Base-by-base conservation (phyloP, 2,888 invertebrate species). In the Tromatobia lineatoria region DNA sequence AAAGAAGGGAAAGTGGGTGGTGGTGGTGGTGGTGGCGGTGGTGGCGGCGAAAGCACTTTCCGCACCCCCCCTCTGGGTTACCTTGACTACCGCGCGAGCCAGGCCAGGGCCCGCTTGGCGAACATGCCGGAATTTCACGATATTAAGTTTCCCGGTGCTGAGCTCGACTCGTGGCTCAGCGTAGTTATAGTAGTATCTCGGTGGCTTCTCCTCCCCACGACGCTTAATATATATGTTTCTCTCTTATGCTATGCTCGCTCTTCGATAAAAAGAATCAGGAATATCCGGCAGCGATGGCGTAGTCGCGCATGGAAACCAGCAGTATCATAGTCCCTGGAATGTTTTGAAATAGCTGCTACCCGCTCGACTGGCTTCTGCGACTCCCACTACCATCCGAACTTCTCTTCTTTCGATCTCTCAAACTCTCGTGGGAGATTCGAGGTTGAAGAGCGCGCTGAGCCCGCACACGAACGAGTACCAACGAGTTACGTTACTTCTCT, bases 271-370 rank as follows among this genome's bases (percentile, higher is more conserved):
- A 87, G 85, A 87, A 87, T 86, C 80, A 80, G 80, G 80, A 84
- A 86, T 86, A 87, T 87, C 83, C 74, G 82, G 77, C 76, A 78
- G 66, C 84, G 84, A 75, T 82, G 78, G 74, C 78, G 78, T 66
- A 85, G 80, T 77, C 76, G 70, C 87, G 86, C 88, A 88, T 90
- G 90, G 91, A 90, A 91, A 91, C 87, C 91, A 87, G 89, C 90
- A 91, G 89, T 91, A 91, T 91, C 90, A 91, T 88, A 91, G 92
- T 86, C 89, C 86, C 89, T 87, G 91, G 90, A 91, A 90, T 88
- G 89, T 89, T 91, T 91, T 90, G 91, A 91, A 92, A 91, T 91
- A 91, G 90, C 90, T 86, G 82, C 84, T 80, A 83, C 73, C 77
- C 80, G 70, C 50, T 54, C 70, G 70, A 54, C 70, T 34, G 50